Percentiles rank a stretch among this genome's conserved stretches.
phyloP scores from a whole-genome alignment of 2,113 vertebrate species.

The Lonchura striata region DNA sequence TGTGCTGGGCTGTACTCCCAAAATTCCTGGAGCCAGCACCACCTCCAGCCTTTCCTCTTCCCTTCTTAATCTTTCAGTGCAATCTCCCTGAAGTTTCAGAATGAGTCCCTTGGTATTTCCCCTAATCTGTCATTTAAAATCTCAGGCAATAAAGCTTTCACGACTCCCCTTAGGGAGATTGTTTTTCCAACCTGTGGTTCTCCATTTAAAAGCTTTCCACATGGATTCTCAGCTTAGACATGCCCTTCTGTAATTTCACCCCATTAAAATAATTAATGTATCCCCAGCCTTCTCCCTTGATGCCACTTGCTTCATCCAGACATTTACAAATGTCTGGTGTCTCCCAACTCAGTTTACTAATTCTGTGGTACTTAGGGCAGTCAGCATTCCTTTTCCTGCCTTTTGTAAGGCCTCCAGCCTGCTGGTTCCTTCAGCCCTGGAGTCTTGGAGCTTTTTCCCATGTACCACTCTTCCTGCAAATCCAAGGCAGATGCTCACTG shows the following conservation, averaged over 20 bases:
- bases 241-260: background rate
- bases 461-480: background rate
- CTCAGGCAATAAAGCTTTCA: conserved; percentile 34
- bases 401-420: background rate
- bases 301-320: background rate
- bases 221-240: background rate
- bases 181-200: background rate
- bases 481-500: background rate
- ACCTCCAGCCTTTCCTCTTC: background rate
- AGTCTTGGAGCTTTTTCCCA: background rate
- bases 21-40: background rate
- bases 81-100: background rate
- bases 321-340: background rate
- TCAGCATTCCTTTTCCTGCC: background rate
- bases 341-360: background rate
- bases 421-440: background rate
- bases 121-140: background rate
- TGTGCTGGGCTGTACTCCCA: background rate
- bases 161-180: background rate
- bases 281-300: background rate
- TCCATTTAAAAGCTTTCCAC: background rate
- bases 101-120: background rate
- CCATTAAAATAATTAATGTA: background rate
- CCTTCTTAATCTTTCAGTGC: background rate
- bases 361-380: accelerated